phyloP scores from a whole-genome alignment of 2,797 vertebrate species.

The Rhadinocentrus ornatus region DNA sequence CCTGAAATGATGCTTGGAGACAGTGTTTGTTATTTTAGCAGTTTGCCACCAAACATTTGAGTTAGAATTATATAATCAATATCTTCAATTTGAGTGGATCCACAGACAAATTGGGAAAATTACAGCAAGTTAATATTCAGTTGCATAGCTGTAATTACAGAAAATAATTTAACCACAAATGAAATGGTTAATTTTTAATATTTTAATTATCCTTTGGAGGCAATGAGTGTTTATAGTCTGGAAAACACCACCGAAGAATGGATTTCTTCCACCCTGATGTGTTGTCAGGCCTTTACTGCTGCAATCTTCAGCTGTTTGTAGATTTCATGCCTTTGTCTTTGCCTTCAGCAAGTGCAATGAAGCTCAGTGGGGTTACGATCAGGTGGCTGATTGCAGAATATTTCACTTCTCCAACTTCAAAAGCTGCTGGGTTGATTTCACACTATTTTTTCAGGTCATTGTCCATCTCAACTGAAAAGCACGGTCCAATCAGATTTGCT shows the following conservation, averaged over 20 bases:
- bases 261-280: background rate
- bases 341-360: background rate
- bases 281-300: background rate
- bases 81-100: conserved; percentile 10
- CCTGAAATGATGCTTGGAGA: background rate
- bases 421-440: background rate
- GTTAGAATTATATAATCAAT: background rate
- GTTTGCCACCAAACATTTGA: background rate
- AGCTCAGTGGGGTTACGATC: background rate
- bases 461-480: background rate
- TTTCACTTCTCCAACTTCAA: background rate
- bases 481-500: background rate
- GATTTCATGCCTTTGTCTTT: background rate
- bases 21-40: background rate
- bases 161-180: conserved; percentile 10
- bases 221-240: background rate
- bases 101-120: background rate
- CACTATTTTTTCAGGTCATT: background rate
- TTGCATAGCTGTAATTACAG: conserved; percentile 2
- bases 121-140: conserved; percentile 11
- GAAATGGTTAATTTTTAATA: conserved; percentile 6
- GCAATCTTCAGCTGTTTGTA: background rate
- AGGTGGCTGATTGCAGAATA: conserved; percentile 1
- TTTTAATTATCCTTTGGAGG: background rate
- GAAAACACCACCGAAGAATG: background rate